phyloP scores from a whole-genome alignment of 2,113 vertebrate genomes.

The Lepus timidus region DNA sequence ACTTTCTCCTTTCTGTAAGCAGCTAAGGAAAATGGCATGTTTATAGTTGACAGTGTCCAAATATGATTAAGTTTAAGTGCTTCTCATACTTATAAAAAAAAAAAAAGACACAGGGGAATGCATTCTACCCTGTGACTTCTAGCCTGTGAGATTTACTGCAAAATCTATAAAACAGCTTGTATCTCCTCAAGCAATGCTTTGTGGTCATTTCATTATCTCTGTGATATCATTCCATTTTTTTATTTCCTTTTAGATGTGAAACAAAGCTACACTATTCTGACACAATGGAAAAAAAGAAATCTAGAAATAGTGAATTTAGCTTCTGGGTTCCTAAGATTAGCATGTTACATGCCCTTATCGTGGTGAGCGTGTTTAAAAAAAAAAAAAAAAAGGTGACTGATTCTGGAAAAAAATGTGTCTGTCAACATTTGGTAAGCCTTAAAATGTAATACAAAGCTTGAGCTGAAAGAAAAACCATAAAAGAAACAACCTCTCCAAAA shows the following conservation, averaged over 20 bases:
- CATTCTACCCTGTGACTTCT: slow-evolving; percentile 1
- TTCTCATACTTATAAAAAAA: slow-evolving; percentile 32
- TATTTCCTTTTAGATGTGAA: slow-evolving; percentile 32
- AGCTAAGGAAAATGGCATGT: slow-evolving; percentile 49
- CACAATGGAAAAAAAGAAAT: slow-evolving; percentile 10
- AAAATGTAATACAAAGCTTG: slow-evolving; percentile 2
- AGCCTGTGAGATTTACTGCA: neutral
- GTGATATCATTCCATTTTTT: neutral
- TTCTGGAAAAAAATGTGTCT: neutral
- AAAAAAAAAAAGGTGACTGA: neutral
- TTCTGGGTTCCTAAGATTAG: slow-evolving; percentile 61
- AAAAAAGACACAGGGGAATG: neutral
- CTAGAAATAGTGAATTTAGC: neutral
- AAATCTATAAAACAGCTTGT: neutral
- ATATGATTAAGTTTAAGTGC: slow-evolving; percentile 27
- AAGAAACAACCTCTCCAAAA: neutral
- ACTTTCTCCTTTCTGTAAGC: slow-evolving; percentile 16
- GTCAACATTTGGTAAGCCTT: slow-evolving; percentile 36
- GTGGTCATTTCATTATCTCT: slow-evolving; percentile 37
- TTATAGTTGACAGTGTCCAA: neutral
- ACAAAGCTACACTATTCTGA: neutral
- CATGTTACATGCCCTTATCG: slow-evolving; percentile 50
- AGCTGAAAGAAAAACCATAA: neutral
- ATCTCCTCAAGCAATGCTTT: slow-evolving; percentile 39
- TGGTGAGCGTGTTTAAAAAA: slow-evolving; percentile 49